Evolutionary conservation across 2,797 vertebrate species (phyloP).

Genomic region (Psittacula echo): DNA sequence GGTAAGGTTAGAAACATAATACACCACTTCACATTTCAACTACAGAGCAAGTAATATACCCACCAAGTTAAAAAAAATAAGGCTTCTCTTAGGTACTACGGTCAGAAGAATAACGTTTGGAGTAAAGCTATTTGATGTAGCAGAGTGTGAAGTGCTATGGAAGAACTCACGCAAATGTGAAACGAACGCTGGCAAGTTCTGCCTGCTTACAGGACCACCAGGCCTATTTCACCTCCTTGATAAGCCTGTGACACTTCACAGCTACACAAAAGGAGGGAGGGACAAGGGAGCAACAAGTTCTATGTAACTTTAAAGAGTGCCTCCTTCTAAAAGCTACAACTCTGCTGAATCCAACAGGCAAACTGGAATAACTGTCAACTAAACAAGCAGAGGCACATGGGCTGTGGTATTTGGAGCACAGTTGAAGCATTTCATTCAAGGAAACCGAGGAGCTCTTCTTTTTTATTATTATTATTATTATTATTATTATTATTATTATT

Average conservation of each 20-base stretch:
- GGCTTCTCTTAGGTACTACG: not conserved
- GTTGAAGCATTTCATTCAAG: not conserved
- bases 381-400: slow-evolving; percentile 11
- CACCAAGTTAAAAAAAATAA: not conserved
- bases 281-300: not conserved
- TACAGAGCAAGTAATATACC: not conserved
- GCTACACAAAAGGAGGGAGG: not conserved
- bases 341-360: not conserved
- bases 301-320: not conserved
- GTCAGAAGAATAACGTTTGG: not conserved
- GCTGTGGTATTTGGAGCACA: not conserved
- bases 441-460: not conserved
- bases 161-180: not conserved
- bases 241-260: not conserved
- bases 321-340: not conserved
- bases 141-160: not conserved
- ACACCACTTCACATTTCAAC: not conserved
- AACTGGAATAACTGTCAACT: slow-evolving; percentile 51
- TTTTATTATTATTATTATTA: not conserved
- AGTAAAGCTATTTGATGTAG: not conserved
- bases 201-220: not conserved
- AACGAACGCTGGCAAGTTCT: not conserved
- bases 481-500: not conserved
- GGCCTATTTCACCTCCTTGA: too few relatives aligned
- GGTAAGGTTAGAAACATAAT: not conserved